phyloP scores from a whole-genome alignment of 2,797 vertebrate species.

The Oreochromis mossambicus region DNA sequence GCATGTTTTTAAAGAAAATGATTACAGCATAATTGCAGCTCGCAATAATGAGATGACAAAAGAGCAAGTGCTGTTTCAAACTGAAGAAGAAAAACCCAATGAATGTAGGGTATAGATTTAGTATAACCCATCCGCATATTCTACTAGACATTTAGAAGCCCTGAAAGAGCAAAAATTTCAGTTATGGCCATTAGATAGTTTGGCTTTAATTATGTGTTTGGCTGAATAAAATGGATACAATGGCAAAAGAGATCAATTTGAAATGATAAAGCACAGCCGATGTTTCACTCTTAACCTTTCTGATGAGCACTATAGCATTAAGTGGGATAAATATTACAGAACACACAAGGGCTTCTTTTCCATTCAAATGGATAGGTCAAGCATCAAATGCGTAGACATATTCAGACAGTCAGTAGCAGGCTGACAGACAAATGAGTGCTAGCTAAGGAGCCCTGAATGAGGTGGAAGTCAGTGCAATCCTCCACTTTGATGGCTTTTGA shows the following conservation, averaged over 20 bases:
- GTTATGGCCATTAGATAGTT: neutral
- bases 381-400: neutral
- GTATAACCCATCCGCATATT: neutral
- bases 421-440: neutral
- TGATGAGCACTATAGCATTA: neutral
- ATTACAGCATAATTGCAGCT: conserved; percentile 30
- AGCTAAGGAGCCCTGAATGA: neutral
- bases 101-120: neutral
- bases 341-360: neutral
- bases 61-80: neutral
- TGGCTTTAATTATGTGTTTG: conserved; percentile 16
- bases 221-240: conserved; percentile 25
- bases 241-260: conserved; percentile 32
- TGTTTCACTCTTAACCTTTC: neutral
- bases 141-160: neutral
- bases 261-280: conserved; percentile 3
- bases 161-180: neutral
- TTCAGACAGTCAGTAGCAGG: neutral
- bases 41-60: conserved; percentile 22
- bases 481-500: conserved; percentile 27
- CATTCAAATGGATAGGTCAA: neutral
- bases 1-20: conserved; percentile 27
- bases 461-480: conserved; percentile 7
- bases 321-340: neutral
- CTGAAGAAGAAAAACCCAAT: neutral